Base-by-base conservation (phyloP, 2,888 invertebrate genomes). In the Pilophorus perplexus region DNA sequence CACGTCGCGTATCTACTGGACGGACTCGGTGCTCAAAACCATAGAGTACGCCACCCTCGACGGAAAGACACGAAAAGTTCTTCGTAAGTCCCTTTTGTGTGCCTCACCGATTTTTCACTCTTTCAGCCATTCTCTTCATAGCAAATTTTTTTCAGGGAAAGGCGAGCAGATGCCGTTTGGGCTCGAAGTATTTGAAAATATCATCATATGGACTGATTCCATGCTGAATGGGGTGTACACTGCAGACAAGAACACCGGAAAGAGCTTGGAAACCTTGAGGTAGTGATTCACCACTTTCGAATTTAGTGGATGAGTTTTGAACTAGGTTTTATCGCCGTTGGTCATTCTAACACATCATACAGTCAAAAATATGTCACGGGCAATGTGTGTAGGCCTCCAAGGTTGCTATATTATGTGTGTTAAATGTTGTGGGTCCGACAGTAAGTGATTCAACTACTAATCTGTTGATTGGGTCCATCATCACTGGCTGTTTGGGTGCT, bases 121-220 rank as follows among this genome's bases (percentile, higher is more conserved):
- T 42, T 42, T 42, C 14, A 33, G 6, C 10, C 33, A 33, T 10
- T 8, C 6, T 33, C 10, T 33, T 33, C 33, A 33, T 33, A 8
- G 33, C 10, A 6, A 33, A 8, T 33, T 5, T 20, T 18, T 52
- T 52, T 23, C 52, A 81, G 85, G 81, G 59, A 79, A 81, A 71
- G 83, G 85, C 68, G 76, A 90, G 5, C 85, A 85, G 0, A 90
- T 91, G 79, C 92, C 92, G 0, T 91, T 90, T 74, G 91, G 91
- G 0, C 77, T 93, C 70, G 88, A 89, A 66, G 82, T 92, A 12
- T 86, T 85, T 73, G 87, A 85, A 16, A 85, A 86, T 67, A 85
- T 86, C 72, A 84, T 93, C 1, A 90, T 87, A 73, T 92, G 92
- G 91, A 89, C 90, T 0, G 92, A 93, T 73, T 90, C 89, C 89